Base-by-base conservation (phyloP, 2,888 invertebrate genomes). In the Nomada fucata region DNA sequence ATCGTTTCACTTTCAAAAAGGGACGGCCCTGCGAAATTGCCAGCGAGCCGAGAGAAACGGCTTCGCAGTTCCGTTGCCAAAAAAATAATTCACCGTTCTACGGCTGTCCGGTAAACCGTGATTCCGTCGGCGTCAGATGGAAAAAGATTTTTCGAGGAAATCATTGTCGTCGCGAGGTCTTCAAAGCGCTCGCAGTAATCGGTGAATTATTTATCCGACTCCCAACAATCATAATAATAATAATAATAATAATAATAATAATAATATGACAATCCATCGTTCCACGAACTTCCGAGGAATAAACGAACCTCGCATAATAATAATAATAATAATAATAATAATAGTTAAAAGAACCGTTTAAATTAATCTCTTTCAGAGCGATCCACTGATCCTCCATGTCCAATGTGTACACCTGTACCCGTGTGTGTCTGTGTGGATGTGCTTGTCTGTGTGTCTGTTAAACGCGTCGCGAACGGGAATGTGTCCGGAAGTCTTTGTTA, bases 11-110 rank as follows among this genome's bases (percentile, higher is more conserved):
- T 36, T 36, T 36, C 7, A 7, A 36, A 18, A 53, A 53, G n/a
- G 75, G 76, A 77, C 86, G 86, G 86, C 86, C 80, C 84, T 82
- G 86, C 76, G 82, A 80, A 86, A 36, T 36, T 71, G 68, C n/a
- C 72, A 52, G 73, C 63, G 72, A 59, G 60, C 63, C 36, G 5
- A 36, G 7, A 63, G 60, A 26, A 61, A 75, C 42, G 50, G 52
- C 64, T 79, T 36, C 57, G 55, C 76, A 61, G 59, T 61, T 80
- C 59, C 47, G 55, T 20, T 61, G 7, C 36, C 36, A 36, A 36
- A 29, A 29, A 7, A 36, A 36, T 7, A 36, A 36, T 36, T 36
- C 36, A 5, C 36, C 36, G 7, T 80, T 76, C 67, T 59, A 42
- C 69, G 64, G 72, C 72, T 72, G 72, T 72, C 64, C 44, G 53